phyloP scores from a whole-genome alignment of 2,888 invertebrate genomes.

The Pinctada fucata region DNA sequence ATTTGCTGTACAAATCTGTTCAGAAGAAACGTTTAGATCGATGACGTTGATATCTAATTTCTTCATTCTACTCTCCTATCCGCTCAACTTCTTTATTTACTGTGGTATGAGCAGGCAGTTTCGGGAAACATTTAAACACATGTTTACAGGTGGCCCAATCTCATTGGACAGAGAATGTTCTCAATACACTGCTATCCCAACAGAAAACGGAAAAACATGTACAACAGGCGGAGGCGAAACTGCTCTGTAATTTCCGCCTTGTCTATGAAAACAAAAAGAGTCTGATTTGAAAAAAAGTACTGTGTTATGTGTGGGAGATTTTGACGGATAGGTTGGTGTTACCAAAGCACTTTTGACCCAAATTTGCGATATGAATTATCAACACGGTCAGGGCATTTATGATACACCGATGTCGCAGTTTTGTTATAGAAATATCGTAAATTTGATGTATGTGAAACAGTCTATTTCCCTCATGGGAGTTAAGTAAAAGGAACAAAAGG shows the following conservation, averaged over 20 bases:
- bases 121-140: conserved; percentile 92
- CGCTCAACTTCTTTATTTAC: conserved; percentile 95
- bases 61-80: conserved; percentile 92
- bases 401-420: too few relatives aligned
- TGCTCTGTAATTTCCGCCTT: conserved; percentile 52
- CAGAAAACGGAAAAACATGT: conserved; percentile 68
- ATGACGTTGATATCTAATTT: conserved; percentile 86
- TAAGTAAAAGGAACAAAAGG: too few relatives aligned
- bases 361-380: too few relatives aligned
- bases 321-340: too few relatives aligned
- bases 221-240: conserved; percentile 64
- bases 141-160: conserved; percentile 81
- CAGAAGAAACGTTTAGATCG: conserved; percentile 53
- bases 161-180: conserved; percentile 68
- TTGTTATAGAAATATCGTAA: too few relatives aligned
- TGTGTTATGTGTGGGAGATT: too few relatives aligned
- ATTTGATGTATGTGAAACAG: too few relatives aligned
- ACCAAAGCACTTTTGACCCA: too few relatives aligned
- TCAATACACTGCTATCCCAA: conserved; percentile 71
- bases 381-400: too few relatives aligned
- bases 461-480: too few relatives aligned
- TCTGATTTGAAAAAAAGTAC: neutral
- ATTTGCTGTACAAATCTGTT: conserved; percentile 53
- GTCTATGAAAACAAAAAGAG: too few relatives aligned
- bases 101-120: conserved; percentile 97